A percentile compares a stretch with the other conserved stretches of the same genome.
Conservation (phyloP, 2,113 vertebrate species). For the Mesitornis unicolor region DNA sequence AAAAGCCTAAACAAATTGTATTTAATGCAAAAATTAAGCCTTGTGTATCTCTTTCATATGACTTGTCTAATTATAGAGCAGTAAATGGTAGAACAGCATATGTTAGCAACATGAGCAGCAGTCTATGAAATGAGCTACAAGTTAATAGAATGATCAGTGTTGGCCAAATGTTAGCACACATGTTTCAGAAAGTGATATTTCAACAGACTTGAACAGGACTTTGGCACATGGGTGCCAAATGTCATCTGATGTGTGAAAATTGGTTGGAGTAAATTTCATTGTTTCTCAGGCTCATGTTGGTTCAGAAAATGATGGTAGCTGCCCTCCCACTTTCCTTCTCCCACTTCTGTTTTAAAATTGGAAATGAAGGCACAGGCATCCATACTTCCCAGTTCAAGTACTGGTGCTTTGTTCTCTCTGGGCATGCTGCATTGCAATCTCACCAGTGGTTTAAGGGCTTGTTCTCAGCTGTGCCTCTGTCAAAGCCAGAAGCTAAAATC, state of each 20-base stretch:
- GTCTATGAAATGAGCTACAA: constrained; percentile 75
- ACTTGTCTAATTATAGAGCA: constrained; percentile 74
- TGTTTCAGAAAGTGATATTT: constrained; percentile 71
- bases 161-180: constrained; percentile 74
- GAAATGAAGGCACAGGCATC: background rate
- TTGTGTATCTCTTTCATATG: constrained; percentile 68
- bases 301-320: constrained; percentile 26
- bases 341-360: constrained; percentile 11
- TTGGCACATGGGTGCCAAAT: background rate
- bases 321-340: background rate
- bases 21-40: constrained; percentile 65
- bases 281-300: constrained; percentile 29
- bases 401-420: background rate
- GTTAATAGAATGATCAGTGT: constrained; percentile 73
- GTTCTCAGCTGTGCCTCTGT: background rate
- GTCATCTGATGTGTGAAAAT: constrained; percentile 50
- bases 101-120: constrained; percentile 78
- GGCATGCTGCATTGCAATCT: background rate
- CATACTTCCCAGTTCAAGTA: background rate
- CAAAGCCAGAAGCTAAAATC: background rate
- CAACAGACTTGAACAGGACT: constrained; percentile 68
- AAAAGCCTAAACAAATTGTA: constrained; percentile 53
- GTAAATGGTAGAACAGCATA: constrained; percentile 69
- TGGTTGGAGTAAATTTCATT: constrained; percentile 57
- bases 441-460: background rate